A percentile compares a stretch with the other conserved stretches of the same genome.
phyloP scores from a whole-genome alignment of 2,113 vertebrate genomes.

The Paracanthobrama guichenoti region DNA sequence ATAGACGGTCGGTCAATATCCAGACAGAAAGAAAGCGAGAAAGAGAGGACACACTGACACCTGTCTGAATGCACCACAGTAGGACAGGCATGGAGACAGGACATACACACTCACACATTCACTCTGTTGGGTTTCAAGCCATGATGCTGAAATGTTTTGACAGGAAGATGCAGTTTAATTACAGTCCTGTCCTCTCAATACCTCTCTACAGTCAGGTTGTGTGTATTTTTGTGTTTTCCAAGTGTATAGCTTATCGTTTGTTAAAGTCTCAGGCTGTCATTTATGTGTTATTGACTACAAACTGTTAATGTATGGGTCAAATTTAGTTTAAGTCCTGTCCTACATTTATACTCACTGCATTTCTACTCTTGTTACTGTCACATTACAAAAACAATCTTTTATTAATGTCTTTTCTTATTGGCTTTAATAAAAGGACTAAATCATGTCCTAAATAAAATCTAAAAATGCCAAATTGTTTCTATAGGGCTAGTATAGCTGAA shows the following conservation, averaged over 20 bases:
- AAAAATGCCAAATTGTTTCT: background rate
- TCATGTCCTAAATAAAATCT: background rate
- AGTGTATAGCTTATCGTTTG: background rate
- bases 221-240: background rate
- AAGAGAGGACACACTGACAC: constrained; percentile 16
- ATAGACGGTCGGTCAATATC: constrained; percentile 35
- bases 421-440: background rate
- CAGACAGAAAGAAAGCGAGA: constrained; percentile 24
- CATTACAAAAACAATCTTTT: background rate
- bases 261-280: background rate
- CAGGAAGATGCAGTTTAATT: constrained; percentile 59
- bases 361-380: background rate
- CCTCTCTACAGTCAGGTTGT: constrained; percentile 6
- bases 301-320: background rate
- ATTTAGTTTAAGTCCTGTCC: background rate
- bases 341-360: background rate
- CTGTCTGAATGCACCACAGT: constrained; percentile 21
- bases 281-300: background rate
- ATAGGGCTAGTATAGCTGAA: background rate
- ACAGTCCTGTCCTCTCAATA: constrained; percentile 22
- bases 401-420: background rate
- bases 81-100: background rate
- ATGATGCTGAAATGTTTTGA: constrained; percentile 70
- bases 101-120: constrained; percentile 37
- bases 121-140: constrained; percentile 43